A percentile compares a stretch with the other conserved stretches of the same genome.
Evolutionary conservation across 2,888 invertebrate species (phyloP).

Genomic region (Phalera bucephala): DNA sequence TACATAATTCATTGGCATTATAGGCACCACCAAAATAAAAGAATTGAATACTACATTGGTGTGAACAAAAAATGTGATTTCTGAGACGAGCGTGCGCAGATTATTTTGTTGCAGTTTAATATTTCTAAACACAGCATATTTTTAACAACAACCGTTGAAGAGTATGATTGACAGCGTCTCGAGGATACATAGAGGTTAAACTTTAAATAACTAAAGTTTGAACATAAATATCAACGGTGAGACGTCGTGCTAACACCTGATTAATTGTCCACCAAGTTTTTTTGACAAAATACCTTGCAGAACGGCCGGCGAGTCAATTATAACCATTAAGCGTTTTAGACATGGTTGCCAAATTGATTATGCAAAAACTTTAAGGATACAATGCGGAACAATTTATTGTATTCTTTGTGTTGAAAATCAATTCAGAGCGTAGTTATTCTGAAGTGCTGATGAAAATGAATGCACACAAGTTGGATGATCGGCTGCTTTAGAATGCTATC

Average conservation of each 20-base stretch:
- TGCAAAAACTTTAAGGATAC: constrained; percentile 8
- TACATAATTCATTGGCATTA: background rate
- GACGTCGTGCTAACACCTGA: constrained; percentile 17
- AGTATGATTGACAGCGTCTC: constrained; percentile 28
- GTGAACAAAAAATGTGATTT: background rate
- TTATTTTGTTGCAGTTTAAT: constrained; percentile 14
- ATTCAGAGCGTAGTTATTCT: background rate
- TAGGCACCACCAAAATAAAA: background rate
- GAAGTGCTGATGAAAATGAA: background rate
- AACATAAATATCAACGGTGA: constrained; percentile 11
- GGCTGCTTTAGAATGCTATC: too few relatives aligned
- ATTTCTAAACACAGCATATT: constrained; percentile 13
- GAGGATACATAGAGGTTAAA: constrained; percentile 27
- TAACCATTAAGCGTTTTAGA: constrained; percentile 12
- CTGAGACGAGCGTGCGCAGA: constrained; percentile 6
- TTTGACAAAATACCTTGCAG: constrained; percentile 18
- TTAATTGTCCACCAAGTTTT: constrained; percentile 16
- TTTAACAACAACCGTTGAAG: constrained; percentile 17
- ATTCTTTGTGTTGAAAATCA: background rate
- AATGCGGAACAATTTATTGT: constrained; percentile 6
- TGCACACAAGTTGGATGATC: too few relatives aligned
- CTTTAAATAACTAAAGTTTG: constrained; percentile 17
- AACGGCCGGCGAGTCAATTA: constrained; percentile 8
- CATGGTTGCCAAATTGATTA: constrained; percentile 24
- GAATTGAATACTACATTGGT: background rate